These are phyloP conservation scores for Pygmarrhopalites habei DNA, from an alignment of 1,140 invertebrate genomes.

Conservation along the genomic window DNA sequence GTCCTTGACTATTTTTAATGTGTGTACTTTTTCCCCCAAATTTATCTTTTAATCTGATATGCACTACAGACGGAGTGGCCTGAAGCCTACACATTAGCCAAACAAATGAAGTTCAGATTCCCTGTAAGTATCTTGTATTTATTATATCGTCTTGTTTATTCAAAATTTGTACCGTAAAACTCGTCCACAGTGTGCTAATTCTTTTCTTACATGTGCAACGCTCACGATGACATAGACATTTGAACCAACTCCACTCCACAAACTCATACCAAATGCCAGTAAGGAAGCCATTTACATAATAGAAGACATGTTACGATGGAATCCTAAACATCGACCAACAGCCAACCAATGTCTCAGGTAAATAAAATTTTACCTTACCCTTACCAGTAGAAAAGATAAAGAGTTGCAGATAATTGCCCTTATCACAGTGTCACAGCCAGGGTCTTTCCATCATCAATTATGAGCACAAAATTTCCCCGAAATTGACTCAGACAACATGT, in stretches of 20 bases:
- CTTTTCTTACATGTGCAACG: no score
- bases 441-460: not conserved
- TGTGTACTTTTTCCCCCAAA: no score
- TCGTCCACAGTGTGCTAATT: no score
- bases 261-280: constrained; percentile 77
- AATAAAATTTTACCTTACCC: not conserved
- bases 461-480: not conserved
- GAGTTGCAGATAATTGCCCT: not conserved
- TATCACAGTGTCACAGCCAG: not conserved
- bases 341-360: constrained; percentile 78
- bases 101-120: constrained; percentile 93
- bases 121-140: no score
- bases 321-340: constrained; percentile 84
- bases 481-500: not conserved
- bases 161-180: no score
- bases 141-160: no score
- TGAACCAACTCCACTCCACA: constrained; percentile 64
- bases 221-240: no score
- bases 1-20: no score
- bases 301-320: constrained; percentile 81
- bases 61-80: constrained; percentile 84
- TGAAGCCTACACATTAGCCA: constrained; percentile 86
- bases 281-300: constrained; percentile 75
- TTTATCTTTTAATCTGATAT: no score
- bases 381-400: not conserved